These are phyloP conservation scores for Ylistrum balloti DNA, from an alignment of 1,140 invertebrate species.

Conservation along the genomic window DNA sequence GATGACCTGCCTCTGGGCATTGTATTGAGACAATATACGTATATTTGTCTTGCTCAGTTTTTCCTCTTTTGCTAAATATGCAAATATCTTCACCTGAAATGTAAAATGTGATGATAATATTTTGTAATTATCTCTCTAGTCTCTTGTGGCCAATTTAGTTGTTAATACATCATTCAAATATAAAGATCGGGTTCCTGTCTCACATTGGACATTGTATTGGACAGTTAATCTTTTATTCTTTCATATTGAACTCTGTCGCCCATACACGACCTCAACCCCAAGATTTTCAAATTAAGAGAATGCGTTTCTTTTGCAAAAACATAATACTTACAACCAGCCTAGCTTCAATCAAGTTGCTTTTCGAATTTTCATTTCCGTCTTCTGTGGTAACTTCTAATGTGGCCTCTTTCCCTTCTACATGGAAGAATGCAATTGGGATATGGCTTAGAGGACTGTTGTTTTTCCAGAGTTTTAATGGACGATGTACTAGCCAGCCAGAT, in stretches of 20 bases:
- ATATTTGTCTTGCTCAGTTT: constrained; percentile 49
- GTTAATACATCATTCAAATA: too few species aligned
- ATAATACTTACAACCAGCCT: background rate
- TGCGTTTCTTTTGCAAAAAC: too few species aligned
- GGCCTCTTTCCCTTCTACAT: constrained; percentile 67
- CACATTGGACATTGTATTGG: too few species aligned
- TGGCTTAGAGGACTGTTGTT: background rate
- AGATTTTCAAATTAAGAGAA: too few species aligned
- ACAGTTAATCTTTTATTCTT: too few species aligned
- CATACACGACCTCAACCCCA: too few species aligned
- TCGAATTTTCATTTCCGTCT: constrained; percentile 70
- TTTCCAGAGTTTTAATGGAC: background rate
- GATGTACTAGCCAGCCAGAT: background rate
- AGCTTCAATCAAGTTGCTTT: constrained; percentile 65
- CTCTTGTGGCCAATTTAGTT: too few species aligned
- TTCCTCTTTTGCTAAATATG: constrained; percentile 55
- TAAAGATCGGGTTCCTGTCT: too few species aligned
- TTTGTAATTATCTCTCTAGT: too few species aligned
- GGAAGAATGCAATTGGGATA: constrained; percentile 51
- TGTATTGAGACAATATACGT: constrained; percentile 69
- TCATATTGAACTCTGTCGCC: too few species aligned
- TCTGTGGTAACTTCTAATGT: constrained; percentile 64
- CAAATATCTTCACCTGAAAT: constrained; percentile 61
- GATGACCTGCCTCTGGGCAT: constrained; percentile 62
- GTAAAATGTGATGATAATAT: too few species aligned